Conservation (phyloP, 2,113 vertebrate genomes). For the Polypterus senegalus region DNA sequence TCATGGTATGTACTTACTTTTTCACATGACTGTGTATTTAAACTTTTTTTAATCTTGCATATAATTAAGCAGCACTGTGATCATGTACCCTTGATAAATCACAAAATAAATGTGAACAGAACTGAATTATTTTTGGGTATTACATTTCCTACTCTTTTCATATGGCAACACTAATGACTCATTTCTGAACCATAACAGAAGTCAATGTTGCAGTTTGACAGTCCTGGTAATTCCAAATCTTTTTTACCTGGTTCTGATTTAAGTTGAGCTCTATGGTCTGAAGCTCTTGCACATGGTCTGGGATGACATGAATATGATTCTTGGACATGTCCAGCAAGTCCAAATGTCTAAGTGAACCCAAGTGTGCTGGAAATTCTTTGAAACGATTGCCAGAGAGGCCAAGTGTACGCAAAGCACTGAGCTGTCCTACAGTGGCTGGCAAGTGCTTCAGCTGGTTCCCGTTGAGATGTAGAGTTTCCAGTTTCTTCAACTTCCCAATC, state of each 20-base stretch:
- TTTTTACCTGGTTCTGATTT: conserved; percentile 91
- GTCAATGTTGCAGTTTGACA: too few relatives aligned
- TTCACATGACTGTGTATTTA: too few relatives aligned
- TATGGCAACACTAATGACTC: too few relatives aligned
- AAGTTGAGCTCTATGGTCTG: conserved; percentile 93
- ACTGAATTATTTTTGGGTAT: too few relatives aligned
- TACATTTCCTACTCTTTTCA: too few relatives aligned
- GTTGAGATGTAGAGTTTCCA: conserved; percentile 77
- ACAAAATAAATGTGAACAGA: too few relatives aligned
- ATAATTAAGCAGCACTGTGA: too few relatives aligned
- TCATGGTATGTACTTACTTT: too few relatives aligned
- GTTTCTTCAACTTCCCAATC: conserved; percentile 80
- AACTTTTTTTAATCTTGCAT: too few relatives aligned
- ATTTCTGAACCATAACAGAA: too few relatives aligned
- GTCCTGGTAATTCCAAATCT: background rate
- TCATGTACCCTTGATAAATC: too few relatives aligned
- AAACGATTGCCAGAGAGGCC: conserved; percentile 78
- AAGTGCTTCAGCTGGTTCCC: conserved; percentile 71
- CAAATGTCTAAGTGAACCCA: conserved; percentile 70
- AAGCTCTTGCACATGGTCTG: conserved; percentile 63
- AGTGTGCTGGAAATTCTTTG: conserved; percentile 62
- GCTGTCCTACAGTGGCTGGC: conserved; percentile 62
- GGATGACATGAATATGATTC: conserved; percentile 78
- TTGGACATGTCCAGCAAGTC: conserved; percentile 86
- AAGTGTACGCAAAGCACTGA: conserved; percentile 73